Base-by-base conservation (phyloP, 2,888 invertebrate genomes). In the Vanessa cardui region DNA sequence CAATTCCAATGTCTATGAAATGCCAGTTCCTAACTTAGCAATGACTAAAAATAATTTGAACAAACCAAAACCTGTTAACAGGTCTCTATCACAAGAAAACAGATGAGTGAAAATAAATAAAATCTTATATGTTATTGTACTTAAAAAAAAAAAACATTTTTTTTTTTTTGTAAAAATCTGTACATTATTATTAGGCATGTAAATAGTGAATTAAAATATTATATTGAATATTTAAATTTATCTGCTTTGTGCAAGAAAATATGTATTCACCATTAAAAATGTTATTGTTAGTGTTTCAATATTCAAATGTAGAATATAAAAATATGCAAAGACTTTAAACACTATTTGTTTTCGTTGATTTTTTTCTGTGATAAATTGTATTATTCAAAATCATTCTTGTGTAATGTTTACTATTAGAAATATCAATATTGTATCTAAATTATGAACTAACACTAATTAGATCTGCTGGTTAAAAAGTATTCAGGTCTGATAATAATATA, bases 11-110 rank as follows among this genome's bases (percentile, higher is more conserved):
- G 74, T 84, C 21, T 90, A 83, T 72, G 92, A 92, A 78, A 89
- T 89, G 83, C 86, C 73, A 83, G 65, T 75, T 62, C 70, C 72
- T 68, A 74, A 73, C 31, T 52, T 75, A 71, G 68, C 74, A 64
- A 73, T 77, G 58, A 76, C 75, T 49, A 89, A 87, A 80, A 82
- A 75, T 72, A 87, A 78, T 72, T 77, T 77, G 59, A 73, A 63
- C 58, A 85, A 72, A 83, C 77, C 81, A 54, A 86, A 84, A 73
- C 86, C 84, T 72, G 77, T 92, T 77, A 85, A 76, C 68, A 82
- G 91, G 76, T 86, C 91, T 64, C 62, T 86, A 74, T 92, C 92
- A 12, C 92, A 92, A 80, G 92, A 92, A 78, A 92, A 90, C 74
- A 92, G 92, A 83, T 92, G 87, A 92, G 85, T 76, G 26, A 52